Percentiles rank a stretch among this genome's conserved stretches.
Conservation (phyloP, 2,888 invertebrate species). For the Lordiphosa fenestrarum region DNA sequence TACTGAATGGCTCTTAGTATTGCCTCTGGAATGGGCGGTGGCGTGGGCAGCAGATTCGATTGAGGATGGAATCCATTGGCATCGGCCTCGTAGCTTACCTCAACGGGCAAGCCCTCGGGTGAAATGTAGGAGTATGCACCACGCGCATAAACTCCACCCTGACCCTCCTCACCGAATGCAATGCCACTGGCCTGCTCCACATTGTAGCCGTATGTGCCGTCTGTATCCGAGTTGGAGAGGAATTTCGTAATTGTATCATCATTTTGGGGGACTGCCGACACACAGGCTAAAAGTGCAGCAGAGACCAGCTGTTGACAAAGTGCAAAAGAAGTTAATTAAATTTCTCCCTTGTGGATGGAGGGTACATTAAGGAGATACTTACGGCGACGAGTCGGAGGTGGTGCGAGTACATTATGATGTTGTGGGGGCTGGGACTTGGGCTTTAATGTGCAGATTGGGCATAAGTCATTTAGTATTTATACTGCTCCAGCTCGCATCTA, state of each 20-base stretch:
- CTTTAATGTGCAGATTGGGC: slow-evolving; percentile 30
- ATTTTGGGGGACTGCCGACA: slow-evolving; percentile 35
- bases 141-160: slow-evolving; percentile 80
- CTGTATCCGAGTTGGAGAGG: slow-evolving; percentile 58
- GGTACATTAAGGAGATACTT: slow-evolving; percentile 34
- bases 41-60: slow-evolving; percentile 70
- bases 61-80: slow-evolving; percentile 74
- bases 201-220: slow-evolving; percentile 79
- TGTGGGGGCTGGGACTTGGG: slow-evolving; percentile 9
- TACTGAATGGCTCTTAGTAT: slow-evolving; percentile 63
- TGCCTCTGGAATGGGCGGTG: slow-evolving; percentile 74
- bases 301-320: slow-evolving; percentile 47
- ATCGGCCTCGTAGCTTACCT: slow-evolving; percentile 70
- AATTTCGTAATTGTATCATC: slow-evolving; percentile 32
- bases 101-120: slow-evolving; percentile 72
- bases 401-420: slow-evolving; percentile 54
- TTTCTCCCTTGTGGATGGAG: background rate
- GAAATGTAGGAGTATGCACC: slow-evolving; percentile 61
- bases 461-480: slow-evolving; percentile 45
- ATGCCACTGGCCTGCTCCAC: slow-evolving; percentile 83
- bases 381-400: slow-evolving; percentile 35
- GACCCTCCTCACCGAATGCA: slow-evolving; percentile 81
- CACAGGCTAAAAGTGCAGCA: slow-evolving; percentile 38
- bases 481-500: slow-evolving; percentile 25
- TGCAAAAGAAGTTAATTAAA: slow-evolving; percentile 18